These are phyloP conservation scores for Drepana arcuata DNA, from an alignment of 1,140 invertebrate species.

Conservation along the genomic window DNA sequence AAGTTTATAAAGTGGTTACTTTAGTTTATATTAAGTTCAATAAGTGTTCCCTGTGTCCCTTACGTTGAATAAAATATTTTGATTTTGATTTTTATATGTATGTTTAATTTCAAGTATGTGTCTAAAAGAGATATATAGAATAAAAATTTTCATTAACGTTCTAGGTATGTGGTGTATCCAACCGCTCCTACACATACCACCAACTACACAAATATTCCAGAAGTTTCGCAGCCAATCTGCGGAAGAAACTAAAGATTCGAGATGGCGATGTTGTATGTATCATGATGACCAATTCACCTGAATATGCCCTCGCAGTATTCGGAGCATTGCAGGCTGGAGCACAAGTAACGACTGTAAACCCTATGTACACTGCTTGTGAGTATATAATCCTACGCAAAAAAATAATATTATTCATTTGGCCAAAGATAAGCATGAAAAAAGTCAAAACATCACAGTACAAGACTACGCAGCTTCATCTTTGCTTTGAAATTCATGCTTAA, in stretches of 20 bases:
- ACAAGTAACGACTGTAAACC: constrained; percentile 83
- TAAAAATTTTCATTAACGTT: constrained; percentile 14
- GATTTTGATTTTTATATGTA: constrained; percentile 9
- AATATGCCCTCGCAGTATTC: constrained; percentile 78
- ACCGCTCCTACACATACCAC: constrained; percentile 78
- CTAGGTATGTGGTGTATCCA: constrained; percentile 80
- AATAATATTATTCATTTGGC: no score
- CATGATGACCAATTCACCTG: constrained; percentile 82
- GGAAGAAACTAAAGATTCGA: constrained; percentile 74
- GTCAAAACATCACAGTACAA: no score
- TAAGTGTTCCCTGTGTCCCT: no score
- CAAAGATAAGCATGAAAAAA: no score
- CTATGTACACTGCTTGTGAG: constrained; percentile 82
- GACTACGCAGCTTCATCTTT: no score
- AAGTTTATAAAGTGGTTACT: not conserved
- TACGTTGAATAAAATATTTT: constrained; percentile 2
- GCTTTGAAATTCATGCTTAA: no score
- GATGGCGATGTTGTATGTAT: constrained; percentile 81
- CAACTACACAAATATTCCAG: constrained; percentile 74
- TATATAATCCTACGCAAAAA: no score
- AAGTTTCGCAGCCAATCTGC: constrained; percentile 78
- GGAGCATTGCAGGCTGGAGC: constrained; percentile 80
- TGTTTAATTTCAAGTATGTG: not conserved
- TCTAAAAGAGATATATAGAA: not conserved
- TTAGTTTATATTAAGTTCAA: not conserved